Percentiles rank a stretch among this genome's conserved stretches.
These are phyloP conservation scores for Varanus salvator DNA, from an alignment of 2,113 vertebrate species.

Conservation along the genomic window DNA sequence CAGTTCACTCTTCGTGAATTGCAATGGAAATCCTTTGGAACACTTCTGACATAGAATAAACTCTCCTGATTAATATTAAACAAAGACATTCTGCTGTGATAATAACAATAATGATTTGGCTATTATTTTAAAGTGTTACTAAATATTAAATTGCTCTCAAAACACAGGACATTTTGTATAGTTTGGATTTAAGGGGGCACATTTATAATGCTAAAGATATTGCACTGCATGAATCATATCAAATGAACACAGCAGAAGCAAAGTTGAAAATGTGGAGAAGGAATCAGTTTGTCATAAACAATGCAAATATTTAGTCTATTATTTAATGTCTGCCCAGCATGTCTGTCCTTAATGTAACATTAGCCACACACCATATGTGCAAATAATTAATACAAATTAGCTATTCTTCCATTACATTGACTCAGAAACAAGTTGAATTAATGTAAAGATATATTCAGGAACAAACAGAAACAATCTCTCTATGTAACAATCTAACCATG, in stretches of 20 bases:
- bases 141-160: conserved; percentile 74
- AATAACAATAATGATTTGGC: conserved; percentile 68
- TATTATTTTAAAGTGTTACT: conserved; percentile 75
- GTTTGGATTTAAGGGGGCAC: conserved; percentile 66
- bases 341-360: conserved; percentile 79
- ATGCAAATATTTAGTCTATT: conserved; percentile 84
- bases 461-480: conserved; percentile 60
- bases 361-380: conserved; percentile 78
- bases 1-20: conserved; percentile 67
- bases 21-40: conserved; percentile 63
- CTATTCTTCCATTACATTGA: conserved; percentile 72
- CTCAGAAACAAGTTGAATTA: conserved; percentile 73
- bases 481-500: conserved; percentile 56
- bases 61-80: conserved; percentile 70
- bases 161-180: conserved; percentile 60
- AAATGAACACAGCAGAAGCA: conserved; percentile 71
- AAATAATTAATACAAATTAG: conserved; percentile 83
- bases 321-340: conserved; percentile 81
- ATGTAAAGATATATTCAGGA: conserved; percentile 67
- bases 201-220: conserved; percentile 73
- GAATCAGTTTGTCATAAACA: conserved; percentile 79
- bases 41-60: conserved; percentile 61
- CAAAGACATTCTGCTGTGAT: conserved; percentile 60
- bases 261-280: conserved; percentile 68
- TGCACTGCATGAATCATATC: conserved; percentile 62